Base-by-base conservation (phyloP, 37 sponge, comb jelly and placozoan species). In the Cliona cf. orientalis region DNA sequence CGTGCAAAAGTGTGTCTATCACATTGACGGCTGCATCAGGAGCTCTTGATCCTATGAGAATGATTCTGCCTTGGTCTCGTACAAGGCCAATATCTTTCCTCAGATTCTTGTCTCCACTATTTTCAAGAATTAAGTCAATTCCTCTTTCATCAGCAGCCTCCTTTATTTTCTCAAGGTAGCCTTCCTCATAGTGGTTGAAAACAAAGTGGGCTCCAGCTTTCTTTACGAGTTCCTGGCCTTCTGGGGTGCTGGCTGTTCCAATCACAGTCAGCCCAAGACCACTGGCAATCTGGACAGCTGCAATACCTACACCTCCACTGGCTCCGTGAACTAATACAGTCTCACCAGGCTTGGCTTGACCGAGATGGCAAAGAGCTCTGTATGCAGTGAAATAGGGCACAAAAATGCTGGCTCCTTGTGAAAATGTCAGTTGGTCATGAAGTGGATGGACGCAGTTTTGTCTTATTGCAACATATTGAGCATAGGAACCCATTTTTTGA, bases 301-400 rank as follows among this genome's bases (percentile, higher is more conserved):
- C 94, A 25, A 83, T 79, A 0, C 94, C 94, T 14, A 94, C 94
- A 9, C 94, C 94, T 21, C 94, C 94, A 82, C 88, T 94, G 22
- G 91, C 94, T 5, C 94, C 94, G 40, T 86, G 94, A 14, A 94
- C 77, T 6, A 94, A 81, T 25, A 94, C 91, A n/a, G 57, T 70
- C 36, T 94, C 80, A 3, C 81, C 82, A 12, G 94, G 65, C 38
- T 44, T 84, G 17, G 81, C 80, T 19, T 35, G 32, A 12, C 56
- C 91, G 11, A 39, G 71, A 31, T 58, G 66, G 35, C 86, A 49
- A 40, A 94, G 84, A 38, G 74, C 88, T 55, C 89, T 22, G 58
- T 83, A 90, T 6, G 94, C 94, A 38, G 94, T 90, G 3, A 75
- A 62, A 60, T 94, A 94, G 3, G 94, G 84, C 1, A 64, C 80